Base-by-base conservation (phyloP, 2,888 invertebrate species). In the Gastrophysa polygoni region DNA sequence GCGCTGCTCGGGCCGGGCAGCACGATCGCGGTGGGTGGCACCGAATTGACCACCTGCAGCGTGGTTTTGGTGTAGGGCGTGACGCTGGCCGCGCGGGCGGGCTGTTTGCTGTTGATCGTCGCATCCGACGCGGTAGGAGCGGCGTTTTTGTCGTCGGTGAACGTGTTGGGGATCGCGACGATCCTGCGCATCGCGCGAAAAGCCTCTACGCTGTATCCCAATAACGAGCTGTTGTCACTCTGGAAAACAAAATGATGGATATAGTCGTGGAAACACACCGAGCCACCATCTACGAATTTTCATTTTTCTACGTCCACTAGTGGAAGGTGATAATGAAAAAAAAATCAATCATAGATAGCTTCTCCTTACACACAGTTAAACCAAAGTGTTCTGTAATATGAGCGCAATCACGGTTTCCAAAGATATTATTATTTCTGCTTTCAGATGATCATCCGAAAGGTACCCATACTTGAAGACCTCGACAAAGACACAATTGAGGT, bases 201-300 rank as follows among this genome's bases (percentile, higher is more conserved):
- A 1, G 75, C 75, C 49, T 71, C 68, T 0, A 67, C 55, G 5
- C 64, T 61, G 61, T 70, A 75, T 17, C 71, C 69, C 28, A 71
- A 28, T n/a, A n/a, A n/a, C 10, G 54, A 44, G n/a, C 46, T 24
- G 3, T 38, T 29, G 8, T 59, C 50, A 43, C 48, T 48, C 43
- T 54, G 14, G 16, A 38, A 38, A n/a, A 14, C 14, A 24, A 24
- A 24, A 24, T 24, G 7, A 24, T 24, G 24, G 20, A 18, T 1
- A 1, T 24, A 7, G n/a, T 2, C n/a, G 14, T 44, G 16, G 8
- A 44, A 24, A 17, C 17, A 24, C 44, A n/a, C n/a, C n/a, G n/a
- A n/a, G n/a, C n/a, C n/a, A n/a, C n/a, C n/a, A n/a, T n/a, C n/a
- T n/a, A n/a, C n/a, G n/a, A n/a, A n/a, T n/a, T n/a, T n/a, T n/a